Evolutionary conservation across 2,888 invertebrate genomes (phyloP).

Genomic region (Parascotia fuliginaria): DNA sequence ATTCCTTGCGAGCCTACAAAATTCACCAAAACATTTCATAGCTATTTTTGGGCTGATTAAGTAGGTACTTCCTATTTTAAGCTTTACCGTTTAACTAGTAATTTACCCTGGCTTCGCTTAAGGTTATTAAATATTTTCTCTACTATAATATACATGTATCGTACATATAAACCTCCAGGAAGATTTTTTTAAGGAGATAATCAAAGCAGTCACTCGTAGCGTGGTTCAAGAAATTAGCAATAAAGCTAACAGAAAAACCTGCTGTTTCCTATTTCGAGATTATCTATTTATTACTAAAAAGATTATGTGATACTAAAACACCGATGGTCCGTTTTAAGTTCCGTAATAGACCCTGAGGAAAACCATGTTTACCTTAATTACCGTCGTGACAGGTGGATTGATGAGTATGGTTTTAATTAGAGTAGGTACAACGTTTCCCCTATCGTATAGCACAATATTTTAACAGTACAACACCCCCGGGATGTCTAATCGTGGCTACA

Average conservation of each 20-base stretch:
- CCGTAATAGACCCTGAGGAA: neutral
- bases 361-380: constrained; percentile 13
- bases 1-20: constrained; percentile 1
- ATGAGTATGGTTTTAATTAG: constrained; percentile 6
- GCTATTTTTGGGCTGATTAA: neutral
- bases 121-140: no score
- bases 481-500: constrained; percentile 12
- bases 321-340: neutral
- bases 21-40: neutral
- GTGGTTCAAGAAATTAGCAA: no score
- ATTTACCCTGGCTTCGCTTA: no score
- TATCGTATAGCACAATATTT: constrained; percentile 7
- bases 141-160: no score
- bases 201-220: no score
- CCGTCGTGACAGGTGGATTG: constrained; percentile 7
- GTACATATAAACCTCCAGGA: no score
- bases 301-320: neutral
- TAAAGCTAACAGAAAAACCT: no score
- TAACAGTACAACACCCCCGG: neutral
- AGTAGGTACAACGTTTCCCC: constrained; percentile 6
- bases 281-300: no score
- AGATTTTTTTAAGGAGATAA: no score
- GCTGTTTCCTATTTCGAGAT: no score
- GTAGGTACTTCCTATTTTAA: neutral
- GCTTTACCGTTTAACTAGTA: neutral